Evolutionary conservation across 2,797 vertebrate species (phyloP), one percentile per base, ranked within the genome.

Genomic region (Psittacula derbiana): DNA sequence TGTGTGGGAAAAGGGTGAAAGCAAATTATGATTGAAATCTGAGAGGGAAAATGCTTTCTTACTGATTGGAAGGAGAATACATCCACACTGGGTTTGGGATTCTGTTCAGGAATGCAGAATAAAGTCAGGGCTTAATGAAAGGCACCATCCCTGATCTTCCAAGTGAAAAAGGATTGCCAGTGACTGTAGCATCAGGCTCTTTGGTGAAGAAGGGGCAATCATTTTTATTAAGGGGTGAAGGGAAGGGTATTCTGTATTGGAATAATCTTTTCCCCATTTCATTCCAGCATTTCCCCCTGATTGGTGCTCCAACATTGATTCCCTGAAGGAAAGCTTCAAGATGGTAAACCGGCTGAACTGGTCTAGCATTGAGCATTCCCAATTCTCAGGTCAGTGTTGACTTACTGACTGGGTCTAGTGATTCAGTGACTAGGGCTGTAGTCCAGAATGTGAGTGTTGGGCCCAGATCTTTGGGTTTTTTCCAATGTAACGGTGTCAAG

Each of bases 281-380:
- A 44, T 93, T 91, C 21, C 46, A 99, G 99, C 98, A 5, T 98
- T 99, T 94, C 98, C 99, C 58, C 96, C 98, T 50, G 99, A 99
- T 96, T 99, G 99, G 99, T 99, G 99, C 98, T 99, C 98, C 94
- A 99, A 97, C 92, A 98, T 99, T 12, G 99, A 99, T 97, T 99
- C 99, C 84, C 97, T 99, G 96, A 99, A 99, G 97, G 99, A 99
- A 98, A 99, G 99, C 95, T 99, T 99, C 98, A 99, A 99, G 97
- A 99, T 99, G 90, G 99, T 99, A 95, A 99, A 98, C 97, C 98
- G 96, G 92, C 98, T 99, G 93, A 99, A 99, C 97, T 99, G 99
- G 99, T 99, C 99, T 71, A 99, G 98, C 97, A 99, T 99, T 75
- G 99, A 99, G 95, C 98, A 99, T 96, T 98, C 99, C 53, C 98